phyloP scores from a whole-genome alignment of 2,797 vertebrate genomes.

The Molossus alvarezi region DNA sequence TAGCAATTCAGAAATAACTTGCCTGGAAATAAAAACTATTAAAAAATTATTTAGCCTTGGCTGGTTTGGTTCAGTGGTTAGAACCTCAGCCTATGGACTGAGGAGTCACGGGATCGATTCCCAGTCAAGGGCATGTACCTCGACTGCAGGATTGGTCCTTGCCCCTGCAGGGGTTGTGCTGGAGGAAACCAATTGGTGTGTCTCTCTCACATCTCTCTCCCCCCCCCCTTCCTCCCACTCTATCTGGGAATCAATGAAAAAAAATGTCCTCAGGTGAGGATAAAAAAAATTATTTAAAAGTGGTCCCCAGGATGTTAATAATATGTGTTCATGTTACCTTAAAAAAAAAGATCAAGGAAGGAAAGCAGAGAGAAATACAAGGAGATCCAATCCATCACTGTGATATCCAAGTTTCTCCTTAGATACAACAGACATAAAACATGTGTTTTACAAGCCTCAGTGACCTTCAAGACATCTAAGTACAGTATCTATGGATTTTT shows the following conservation, averaged over 20 bases:
- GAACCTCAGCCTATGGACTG: too few species aligned
- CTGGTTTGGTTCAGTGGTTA: too few species aligned
- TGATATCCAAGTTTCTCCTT: slow-evolving; percentile 77
- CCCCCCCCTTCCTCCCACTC: too few species aligned
- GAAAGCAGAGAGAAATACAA: slow-evolving; percentile 73
- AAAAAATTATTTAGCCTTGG: not conserved
- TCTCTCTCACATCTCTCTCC: too few species aligned
- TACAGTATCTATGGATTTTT: slow-evolving; percentile 86
- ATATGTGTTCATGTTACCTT: slow-evolving; percentile 48
- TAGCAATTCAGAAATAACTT: slow-evolving; percentile 86
- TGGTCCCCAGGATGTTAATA: slow-evolving; percentile 82
- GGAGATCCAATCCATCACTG: slow-evolving; percentile 76
- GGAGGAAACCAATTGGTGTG: too few species aligned
- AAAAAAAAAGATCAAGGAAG: slow-evolving; percentile 54
- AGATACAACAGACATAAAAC: slow-evolving; percentile 83
- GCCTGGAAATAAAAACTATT: slow-evolving; percentile 82
- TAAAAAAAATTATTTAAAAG: slow-evolving; percentile 78
- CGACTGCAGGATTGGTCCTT: too few species aligned
- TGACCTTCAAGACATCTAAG: slow-evolving; percentile 88
- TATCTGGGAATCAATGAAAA: too few species aligned
- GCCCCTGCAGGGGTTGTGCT: too few species aligned
- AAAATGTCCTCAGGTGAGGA: too few species aligned
- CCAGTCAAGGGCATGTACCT: too few species aligned
- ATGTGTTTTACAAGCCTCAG: slow-evolving; percentile 77
- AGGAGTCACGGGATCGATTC: too few species aligned